These are phyloP conservation scores for Hyles vespertilio DNA, from an alignment of 1,140 invertebrate genomes.

Conservation along the genomic window DNA sequence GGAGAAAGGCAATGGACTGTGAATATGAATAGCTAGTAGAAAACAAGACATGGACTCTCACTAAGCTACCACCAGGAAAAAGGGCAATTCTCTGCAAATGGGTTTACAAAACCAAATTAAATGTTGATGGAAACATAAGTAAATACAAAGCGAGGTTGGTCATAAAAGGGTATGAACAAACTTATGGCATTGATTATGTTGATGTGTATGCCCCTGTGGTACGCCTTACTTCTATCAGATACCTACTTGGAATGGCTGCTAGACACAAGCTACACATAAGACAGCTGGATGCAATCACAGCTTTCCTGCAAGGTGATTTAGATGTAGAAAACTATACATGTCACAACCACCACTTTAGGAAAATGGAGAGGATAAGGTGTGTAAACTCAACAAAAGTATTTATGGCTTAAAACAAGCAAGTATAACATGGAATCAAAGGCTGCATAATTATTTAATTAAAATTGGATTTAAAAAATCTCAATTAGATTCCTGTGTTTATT, in stretches of 20 bases:
- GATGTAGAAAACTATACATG: conserved; percentile 31
- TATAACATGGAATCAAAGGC: conserved; percentile 25
- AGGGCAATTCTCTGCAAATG: conserved; percentile 18
- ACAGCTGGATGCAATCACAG: conserved; percentile 27
- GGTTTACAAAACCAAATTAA: conserved; percentile 20
- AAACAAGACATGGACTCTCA: conserved; percentile 55
- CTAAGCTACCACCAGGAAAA: conserved; percentile 31
- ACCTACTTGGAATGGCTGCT: conserved; percentile 16
- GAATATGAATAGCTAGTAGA: conserved; percentile 45
- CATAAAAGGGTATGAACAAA: conserved; percentile 20
- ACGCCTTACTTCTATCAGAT: conserved; percentile 12
- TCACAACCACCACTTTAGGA: conserved; percentile 19
- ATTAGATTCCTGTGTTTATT: conserved; percentile 28
- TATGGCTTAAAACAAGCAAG: conserved; percentile 36
- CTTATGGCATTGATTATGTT: conserved; percentile 17
- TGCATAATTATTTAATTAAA: conserved; percentile 22
- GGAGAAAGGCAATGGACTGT: conserved; percentile 48
- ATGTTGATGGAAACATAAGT: conserved; percentile 12
- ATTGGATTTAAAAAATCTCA: conserved; percentile 26
- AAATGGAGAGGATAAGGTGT: conserved; percentile 23
- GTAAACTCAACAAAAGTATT: conserved; percentile 25
- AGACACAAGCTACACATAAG: conserved; percentile 26
- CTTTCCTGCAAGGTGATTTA: conserved; percentile 29
- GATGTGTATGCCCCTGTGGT: conserved; percentile 18
- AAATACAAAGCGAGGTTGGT: conserved; percentile 20